phyloP scores from a whole-genome alignment of 2,113 vertebrate genomes.

The Macrotus californicus region DNA sequence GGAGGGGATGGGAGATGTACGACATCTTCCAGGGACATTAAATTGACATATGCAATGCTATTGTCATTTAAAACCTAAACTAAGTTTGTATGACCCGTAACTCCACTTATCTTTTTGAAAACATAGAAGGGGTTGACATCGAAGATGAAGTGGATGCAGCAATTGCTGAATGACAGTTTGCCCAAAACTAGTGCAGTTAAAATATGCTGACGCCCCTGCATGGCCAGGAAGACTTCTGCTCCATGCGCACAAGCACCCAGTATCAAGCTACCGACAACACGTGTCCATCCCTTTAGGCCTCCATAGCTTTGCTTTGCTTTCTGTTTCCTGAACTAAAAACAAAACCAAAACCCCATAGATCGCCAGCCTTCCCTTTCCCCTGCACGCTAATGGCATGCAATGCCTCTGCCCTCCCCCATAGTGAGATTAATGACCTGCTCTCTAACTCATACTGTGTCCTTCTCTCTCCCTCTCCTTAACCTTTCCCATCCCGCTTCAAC shows the following conservation, averaged over 20 bases:
- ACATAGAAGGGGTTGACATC: conserved; percentile 19
- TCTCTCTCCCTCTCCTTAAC: conserved; percentile 91
- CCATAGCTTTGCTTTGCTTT: conserved; percentile 81
- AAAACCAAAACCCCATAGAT: background rate
- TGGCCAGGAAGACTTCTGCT: conserved; percentile 54
- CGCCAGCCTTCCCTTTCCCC: conserved; percentile 51
- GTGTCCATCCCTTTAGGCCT: conserved; percentile 69
- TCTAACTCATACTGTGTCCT: conserved; percentile 98
- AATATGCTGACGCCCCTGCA: conserved; percentile 54
- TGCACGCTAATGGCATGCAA: conserved; percentile 78
- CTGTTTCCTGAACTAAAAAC: conserved; percentile 60
- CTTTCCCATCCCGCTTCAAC: conserved; percentile 85
- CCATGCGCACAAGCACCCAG: background rate
- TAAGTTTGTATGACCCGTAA: background rate
- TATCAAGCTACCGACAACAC: background rate
- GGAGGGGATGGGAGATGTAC: background rate
- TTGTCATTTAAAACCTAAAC: conserved; percentile 44
- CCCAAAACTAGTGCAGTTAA: conserved; percentile 46
- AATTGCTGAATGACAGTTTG: conserved; percentile 46
- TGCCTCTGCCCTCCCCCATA: conserved; percentile 78
- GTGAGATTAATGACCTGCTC: conserved; percentile 90
- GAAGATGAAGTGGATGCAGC: conserved; percentile 37
- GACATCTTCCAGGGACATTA: conserved; percentile 36
- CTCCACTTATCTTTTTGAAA: conserved; percentile 36
- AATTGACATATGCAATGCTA: background rate